Percentiles rank a stretch among this genome's conserved stretches.
Conservation (phyloP, 2,797 vertebrate genomes). For the Gymnopithys bicolor region DNA sequence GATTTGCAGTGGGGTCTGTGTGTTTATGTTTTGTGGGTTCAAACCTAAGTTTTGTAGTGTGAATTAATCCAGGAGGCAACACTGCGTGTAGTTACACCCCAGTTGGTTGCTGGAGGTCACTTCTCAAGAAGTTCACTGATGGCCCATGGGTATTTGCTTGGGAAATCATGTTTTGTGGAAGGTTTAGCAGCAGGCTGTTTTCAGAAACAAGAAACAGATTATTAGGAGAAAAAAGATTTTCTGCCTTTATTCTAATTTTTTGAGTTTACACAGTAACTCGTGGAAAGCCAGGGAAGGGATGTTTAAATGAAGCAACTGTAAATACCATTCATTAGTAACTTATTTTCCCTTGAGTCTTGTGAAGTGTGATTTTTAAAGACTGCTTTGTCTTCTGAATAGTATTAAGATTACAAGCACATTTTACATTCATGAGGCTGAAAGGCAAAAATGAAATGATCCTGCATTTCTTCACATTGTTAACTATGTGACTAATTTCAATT, state of each 20-base stretch:
- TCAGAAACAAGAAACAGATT: constrained; percentile 19
- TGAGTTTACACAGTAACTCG: constrained; percentile 70
- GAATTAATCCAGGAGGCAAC: background rate
- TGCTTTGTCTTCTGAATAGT: constrained; percentile 75
- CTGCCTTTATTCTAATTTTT: constrained; percentile 64
- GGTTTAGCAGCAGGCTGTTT: background rate
- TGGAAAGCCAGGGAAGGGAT: constrained; percentile 71
- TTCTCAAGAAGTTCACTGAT: background rate
- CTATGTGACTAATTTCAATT: constrained; percentile 80
- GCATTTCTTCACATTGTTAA: constrained; percentile 76
- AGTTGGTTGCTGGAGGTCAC: background rate
- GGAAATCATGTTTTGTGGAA: background rate
- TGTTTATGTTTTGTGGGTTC: background rate
- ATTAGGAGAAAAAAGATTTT: constrained; percentile 25
- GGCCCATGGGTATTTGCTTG: background rate
- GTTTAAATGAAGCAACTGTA: constrained; percentile 77
- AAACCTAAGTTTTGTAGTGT: background rate
- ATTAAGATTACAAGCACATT: constrained; percentile 83
- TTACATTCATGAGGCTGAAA: constrained; percentile 81
- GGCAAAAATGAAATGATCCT: constrained; percentile 74
- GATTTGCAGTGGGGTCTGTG: background rate
- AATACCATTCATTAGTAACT: constrained; percentile 84
- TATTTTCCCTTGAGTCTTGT: constrained; percentile 81
- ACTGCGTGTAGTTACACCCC: accelerated
- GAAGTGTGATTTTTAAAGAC: constrained; percentile 81